These are phyloP conservation scores for Eretmocerus hayati DNA, from an alignment of 2,888 invertebrate genomes.

Conservation along the genomic window DNA sequence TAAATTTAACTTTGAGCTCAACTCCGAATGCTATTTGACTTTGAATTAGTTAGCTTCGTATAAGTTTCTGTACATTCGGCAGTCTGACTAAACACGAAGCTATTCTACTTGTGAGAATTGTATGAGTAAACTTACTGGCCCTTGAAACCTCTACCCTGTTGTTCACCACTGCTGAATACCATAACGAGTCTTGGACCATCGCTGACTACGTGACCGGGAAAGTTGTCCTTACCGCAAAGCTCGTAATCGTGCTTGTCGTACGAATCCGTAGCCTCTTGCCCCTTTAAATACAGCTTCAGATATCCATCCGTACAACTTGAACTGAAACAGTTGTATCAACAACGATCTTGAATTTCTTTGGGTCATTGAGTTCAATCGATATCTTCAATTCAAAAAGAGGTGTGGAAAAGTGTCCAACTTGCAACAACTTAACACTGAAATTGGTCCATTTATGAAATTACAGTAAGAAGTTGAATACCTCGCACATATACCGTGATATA, in stretches of 20 bases:
- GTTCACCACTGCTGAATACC: slow-evolving; percentile 90
- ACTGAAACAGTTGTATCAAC: slow-evolving; percentile 45
- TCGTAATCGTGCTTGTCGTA: slow-evolving; percentile 91
- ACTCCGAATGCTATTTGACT: too few species aligned
- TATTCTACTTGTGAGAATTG: not conserved
- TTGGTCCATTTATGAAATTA: too few species aligned
- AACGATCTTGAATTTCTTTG: too few species aligned
- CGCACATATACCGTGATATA: too few species aligned
- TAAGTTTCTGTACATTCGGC: not conserved
- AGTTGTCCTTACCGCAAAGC: slow-evolving; percentile 74
- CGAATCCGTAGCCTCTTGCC: slow-evolving; percentile 86
- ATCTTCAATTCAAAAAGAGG: too few species aligned
- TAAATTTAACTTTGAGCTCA: too few species aligned
- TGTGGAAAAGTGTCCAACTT: too few species aligned
- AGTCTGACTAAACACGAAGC: not conserved
- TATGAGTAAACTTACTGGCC: slow-evolving; percentile 55
- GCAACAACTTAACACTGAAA: too few species aligned
- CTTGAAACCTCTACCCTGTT: slow-evolving; percentile 86
- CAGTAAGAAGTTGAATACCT: too few species aligned
- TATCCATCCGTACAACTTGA: slow-evolving; percentile 76
- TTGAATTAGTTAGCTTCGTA: too few species aligned
- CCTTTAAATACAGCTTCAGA: slow-evolving; percentile 82
- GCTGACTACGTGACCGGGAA: slow-evolving; percentile 76
- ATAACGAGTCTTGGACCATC: slow-evolving; percentile 89
- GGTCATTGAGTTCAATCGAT: too few species aligned